phyloP scores from a whole-genome alignment of 2,888 invertebrate genomes.

The Taphrorychus bicolor region DNA sequence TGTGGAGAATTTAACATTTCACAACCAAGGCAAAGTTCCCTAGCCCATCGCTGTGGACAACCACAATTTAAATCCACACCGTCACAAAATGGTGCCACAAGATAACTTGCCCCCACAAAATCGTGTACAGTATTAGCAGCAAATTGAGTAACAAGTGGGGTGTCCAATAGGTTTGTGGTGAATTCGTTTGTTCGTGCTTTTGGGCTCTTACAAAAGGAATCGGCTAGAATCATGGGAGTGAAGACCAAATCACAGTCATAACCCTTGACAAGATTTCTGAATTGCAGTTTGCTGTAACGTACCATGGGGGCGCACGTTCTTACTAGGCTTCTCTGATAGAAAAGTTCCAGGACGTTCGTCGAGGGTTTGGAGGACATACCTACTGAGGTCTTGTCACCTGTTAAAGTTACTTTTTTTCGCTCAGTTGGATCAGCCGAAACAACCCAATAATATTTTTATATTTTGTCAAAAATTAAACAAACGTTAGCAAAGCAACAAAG shows the following conservation, averaged over 20 bases:
- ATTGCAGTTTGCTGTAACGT: constrained; percentile 86
- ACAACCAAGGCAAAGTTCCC: constrained; percentile 89
- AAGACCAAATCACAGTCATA: constrained; percentile 90
- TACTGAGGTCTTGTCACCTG: not conserved
- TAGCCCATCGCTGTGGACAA: constrained; percentile 96
- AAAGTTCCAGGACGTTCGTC: constrained; percentile 63
- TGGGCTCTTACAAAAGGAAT: constrained; percentile 88
- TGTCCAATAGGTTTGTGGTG: constrained; percentile 66
- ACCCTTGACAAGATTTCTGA: constrained; percentile 75
- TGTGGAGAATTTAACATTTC: constrained; percentile 84
- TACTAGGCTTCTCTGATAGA: constrained; percentile 68
- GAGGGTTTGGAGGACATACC: not conserved
- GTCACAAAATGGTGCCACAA: constrained; percentile 80
- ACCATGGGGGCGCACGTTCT: constrained; percentile 97
- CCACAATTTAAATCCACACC: constrained; percentile 98
- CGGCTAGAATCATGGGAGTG: constrained; percentile 96
- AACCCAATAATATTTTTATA: too few relatives aligned
- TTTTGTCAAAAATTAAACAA: too few relatives aligned
- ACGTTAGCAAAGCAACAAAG: too few relatives aligned
- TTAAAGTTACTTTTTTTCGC: too few relatives aligned
- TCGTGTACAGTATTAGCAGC: constrained; percentile 86
- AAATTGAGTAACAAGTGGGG: constrained; percentile 92
- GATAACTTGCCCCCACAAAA: constrained; percentile 83
- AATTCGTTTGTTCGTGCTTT: constrained; percentile 88
- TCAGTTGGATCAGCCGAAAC: too few relatives aligned